These are phyloP conservation scores for Chrysocyon brachyurus DNA, from an alignment of 2,797 vertebrate genomes.

Conservation along the genomic window DNA sequence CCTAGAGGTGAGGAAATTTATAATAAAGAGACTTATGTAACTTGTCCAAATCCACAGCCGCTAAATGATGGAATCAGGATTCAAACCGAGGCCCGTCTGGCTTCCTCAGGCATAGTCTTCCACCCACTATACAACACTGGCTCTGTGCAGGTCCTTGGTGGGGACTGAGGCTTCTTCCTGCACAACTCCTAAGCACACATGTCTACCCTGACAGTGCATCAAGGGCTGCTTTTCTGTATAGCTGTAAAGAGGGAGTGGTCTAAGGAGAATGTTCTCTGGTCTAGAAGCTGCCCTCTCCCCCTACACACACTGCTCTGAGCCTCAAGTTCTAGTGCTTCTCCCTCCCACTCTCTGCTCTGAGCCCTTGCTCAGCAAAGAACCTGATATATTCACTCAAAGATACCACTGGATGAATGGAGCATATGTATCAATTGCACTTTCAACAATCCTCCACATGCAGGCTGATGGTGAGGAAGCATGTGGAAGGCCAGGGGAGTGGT, in stretches of 20 bases:
- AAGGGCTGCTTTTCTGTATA: not conserved
- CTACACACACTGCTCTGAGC: not conserved
- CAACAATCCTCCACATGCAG: not conserved
- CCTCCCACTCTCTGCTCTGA: not conserved
- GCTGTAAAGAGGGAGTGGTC: not conserved
- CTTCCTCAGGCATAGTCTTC: not conserved
- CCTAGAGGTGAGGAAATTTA: not conserved
- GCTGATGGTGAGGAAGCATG: not conserved
- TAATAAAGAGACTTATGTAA: not conserved
- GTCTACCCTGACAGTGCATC: not conserved
- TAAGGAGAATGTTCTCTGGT: not conserved
- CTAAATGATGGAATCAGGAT: not conserved
- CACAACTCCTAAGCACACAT: not conserved
- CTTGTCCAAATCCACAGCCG: not conserved
- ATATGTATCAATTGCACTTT: not conserved
- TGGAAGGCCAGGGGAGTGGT: not conserved
- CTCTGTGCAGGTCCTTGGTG: not conserved
- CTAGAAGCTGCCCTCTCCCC: not conserved
- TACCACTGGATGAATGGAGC: not conserved
- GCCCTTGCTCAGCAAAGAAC: not conserved
- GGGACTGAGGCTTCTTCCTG: not conserved
- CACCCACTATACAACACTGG: not conserved
- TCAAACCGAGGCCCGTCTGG: not conserved
- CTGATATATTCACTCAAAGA: not conserved
- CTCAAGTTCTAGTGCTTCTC: not conserved